Evolutionary conservation across 2,888 invertebrate species (phyloP).

Genomic region (Ametastegia equiseti): DNA sequence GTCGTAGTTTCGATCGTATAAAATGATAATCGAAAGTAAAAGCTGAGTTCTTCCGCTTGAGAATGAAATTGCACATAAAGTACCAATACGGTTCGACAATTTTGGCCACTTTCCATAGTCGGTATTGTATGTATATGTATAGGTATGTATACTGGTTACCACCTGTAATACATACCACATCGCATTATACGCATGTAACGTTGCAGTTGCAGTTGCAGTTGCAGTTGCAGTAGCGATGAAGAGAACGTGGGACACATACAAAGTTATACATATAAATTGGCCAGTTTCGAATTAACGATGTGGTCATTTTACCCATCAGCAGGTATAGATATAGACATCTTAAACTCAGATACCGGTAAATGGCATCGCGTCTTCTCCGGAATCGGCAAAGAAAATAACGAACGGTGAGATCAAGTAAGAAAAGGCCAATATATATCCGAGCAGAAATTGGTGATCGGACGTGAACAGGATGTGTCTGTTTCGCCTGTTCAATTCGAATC

Average conservation of each 20-base stretch:
- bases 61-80: not conserved
- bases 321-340: not conserved
- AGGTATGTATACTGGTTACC: too few relatives aligned
- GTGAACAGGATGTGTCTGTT: slow-evolving; percentile 1
- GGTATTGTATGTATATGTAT: not conserved
- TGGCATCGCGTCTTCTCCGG: too few relatives aligned
- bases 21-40: slow-evolving; percentile 18
- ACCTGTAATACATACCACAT: too few relatives aligned
- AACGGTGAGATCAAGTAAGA: too few relatives aligned
- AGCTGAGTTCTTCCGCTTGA: not conserved
- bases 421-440: slow-evolving; percentile 9
- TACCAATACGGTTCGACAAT: not conserved
- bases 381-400: not conserved
- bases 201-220: too few relatives aligned
- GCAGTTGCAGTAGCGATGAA: too few relatives aligned
- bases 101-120: not conserved
- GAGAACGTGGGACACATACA: too few relatives aligned
- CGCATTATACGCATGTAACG: too few relatives aligned
- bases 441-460: not conserved
- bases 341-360: too few relatives aligned
- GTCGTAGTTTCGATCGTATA: not conserved
- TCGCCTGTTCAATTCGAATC: not conserved
- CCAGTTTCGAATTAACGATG: not conserved
- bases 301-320: not conserved
- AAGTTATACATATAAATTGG: not conserved